Base-by-base conservation (phyloP, 2,113 vertebrate genomes). In the Hymenochirus boettgeri region DNA sequence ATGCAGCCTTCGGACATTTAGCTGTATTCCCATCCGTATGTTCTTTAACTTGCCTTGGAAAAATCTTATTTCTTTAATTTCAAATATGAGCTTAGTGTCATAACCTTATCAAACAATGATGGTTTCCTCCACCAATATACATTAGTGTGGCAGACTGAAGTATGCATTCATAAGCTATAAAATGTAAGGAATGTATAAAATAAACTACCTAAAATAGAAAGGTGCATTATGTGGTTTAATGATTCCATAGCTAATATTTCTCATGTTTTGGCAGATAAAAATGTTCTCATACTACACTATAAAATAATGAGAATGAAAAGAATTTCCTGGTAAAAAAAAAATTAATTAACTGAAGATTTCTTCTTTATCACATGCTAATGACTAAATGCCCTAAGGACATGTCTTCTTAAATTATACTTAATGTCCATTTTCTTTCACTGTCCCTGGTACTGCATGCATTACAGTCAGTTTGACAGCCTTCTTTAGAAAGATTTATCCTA, bases 251-350 rank as follows among this genome's bases (percentile, higher is more conserved):
- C 7, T 51, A 51, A 51, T 42, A 58, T 35, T 67, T 67, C 46
- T 58, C 52, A 23, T 22, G 11, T 52, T 59, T 39, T 42, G 55
- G 23, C 46, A 67, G 51, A 50, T 54, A 57, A 58, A 66, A 57
- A 24, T 2, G 11, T 26, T n/a, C 56, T 51, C n/a, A 7, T 17
- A 31, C n/a, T 15, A 21, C 27, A 52, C 31, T 13, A 39, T 22
- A 31, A 67, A 47, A 42, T 58, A 63, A 67, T 58, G 55, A 55
- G 46, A 66, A 58, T 37, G 45, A 33, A 56, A 55, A 23, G 17
- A 59, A 58, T 67, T 65, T 67, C 56, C 55, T 67, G 64, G 55
- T 59, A 59, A 67, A 67, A 67, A 67, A 58, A 55, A 67, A 58
- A 67, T 67, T 67, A 59, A 67, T 59, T 59, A 67, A 59, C 22